Conservation (phyloP, 2,888 invertebrate species). For the Quadriops clusia region DNA sequence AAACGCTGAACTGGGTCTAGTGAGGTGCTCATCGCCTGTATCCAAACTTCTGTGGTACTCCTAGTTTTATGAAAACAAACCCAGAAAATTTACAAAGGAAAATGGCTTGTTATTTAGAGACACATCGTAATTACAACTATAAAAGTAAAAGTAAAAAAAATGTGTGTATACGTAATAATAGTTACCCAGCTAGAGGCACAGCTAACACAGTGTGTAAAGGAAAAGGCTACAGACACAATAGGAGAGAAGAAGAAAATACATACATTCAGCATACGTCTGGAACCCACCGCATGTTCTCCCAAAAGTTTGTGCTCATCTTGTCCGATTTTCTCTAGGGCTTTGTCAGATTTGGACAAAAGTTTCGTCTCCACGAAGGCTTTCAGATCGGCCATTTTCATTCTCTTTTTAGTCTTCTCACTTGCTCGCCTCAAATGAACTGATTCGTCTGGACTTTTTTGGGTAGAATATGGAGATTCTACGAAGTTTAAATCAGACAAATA, state of each 20-base stretch:
- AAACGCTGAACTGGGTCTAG: slow-evolving; percentile 57
- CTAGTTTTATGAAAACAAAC: slow-evolving; percentile 33
- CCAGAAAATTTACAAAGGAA: too few relatives aligned
- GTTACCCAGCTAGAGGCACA: not conserved
- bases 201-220: slow-evolving; percentile 7
- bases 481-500: slow-evolving; percentile 11
- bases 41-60: slow-evolving; percentile 75
- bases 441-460: slow-evolving; percentile 35
- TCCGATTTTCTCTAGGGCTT: slow-evolving; percentile 80
- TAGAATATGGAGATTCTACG: slow-evolving; percentile 38
- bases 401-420: slow-evolving; percentile 72
- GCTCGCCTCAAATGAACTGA: slow-evolving; percentile 49
- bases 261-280: slow-evolving; percentile 33
- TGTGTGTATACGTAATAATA: too few relatives aligned
- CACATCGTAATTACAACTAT: not conserved
- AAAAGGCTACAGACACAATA: slow-evolving; percentile 8
- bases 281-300: slow-evolving; percentile 54
- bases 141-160: too few relatives aligned
- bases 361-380: slow-evolving; percentile 88
- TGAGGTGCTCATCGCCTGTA: slow-evolving; percentile 63
- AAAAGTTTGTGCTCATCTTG: slow-evolving; percentile 52
- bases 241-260: slow-evolving; percentile 22
- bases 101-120: not conserved
- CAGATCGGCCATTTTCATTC: slow-evolving; percentile 85
- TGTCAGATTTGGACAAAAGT: slow-evolving; percentile 80